A percentile compares a stretch with the other conserved stretches of the same genome.
phyloP scores from a whole-genome alignment of 2,888 invertebrate genomes.

The Chouioia cunea region DNA sequence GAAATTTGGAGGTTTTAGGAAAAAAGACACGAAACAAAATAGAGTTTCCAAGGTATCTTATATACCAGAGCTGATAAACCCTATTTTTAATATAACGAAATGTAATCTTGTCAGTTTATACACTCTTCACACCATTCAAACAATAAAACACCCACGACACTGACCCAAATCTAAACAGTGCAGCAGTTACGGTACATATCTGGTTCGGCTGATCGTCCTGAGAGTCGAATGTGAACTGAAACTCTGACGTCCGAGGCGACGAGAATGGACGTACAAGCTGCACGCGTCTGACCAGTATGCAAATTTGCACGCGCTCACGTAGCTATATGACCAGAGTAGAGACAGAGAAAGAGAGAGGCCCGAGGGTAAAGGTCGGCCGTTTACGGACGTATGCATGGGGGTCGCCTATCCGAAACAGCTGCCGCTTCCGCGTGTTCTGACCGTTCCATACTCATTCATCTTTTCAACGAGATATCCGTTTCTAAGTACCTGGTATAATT shows the following conservation, averaged over 20 bases:
- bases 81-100: too few species aligned
- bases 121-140: too few species aligned
- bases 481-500: too few species aligned
- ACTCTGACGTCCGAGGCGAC: not conserved
- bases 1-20: too few species aligned
- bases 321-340: slow-evolving; percentile 5
- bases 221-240: slow-evolving; percentile 31
- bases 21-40: too few species aligned
- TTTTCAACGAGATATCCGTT: not conserved
- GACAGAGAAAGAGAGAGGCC: slow-evolving; percentile 18
- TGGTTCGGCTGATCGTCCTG: slow-evolving; percentile 28
- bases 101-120: too few species aligned
- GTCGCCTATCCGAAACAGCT: slow-evolving; percentile 7
- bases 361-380: slow-evolving; percentile 40
- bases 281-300: slow-evolving; percentile 56
- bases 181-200: not conserved
- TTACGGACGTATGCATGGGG: slow-evolving; percentile 18
- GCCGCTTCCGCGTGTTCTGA: not conserved
- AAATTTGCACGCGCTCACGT: slow-evolving; percentile 49
- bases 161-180: slow-evolving; percentile 27
- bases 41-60: too few species aligned
- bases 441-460: not conserved
- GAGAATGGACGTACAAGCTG: not conserved
- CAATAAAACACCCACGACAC: slow-evolving; percentile 11
- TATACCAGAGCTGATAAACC: too few species aligned